These are phyloP conservation scores for Propithecus coquereli DNA, from an alignment of 2,113 vertebrate species.

Conservation along the genomic window DNA sequence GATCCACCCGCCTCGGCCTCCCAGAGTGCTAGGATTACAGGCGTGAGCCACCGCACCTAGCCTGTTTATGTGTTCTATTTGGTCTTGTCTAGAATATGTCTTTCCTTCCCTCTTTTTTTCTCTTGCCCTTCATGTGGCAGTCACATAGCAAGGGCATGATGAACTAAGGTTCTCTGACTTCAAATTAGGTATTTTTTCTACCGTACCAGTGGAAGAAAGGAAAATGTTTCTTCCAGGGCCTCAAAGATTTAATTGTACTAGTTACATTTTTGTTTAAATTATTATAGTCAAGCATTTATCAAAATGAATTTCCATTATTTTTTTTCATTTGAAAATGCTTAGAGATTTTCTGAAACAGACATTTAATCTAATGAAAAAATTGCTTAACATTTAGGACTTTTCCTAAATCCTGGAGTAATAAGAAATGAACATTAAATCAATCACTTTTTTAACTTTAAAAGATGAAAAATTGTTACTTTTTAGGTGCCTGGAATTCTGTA, in stretches of 20 bases:
- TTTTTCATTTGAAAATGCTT: neutral
- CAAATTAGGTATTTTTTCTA: neutral
- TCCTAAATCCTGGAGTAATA: neutral
- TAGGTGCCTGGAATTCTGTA: neutral
- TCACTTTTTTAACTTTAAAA: neutral
- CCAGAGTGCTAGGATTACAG: too few species aligned
- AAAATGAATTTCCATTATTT: neutral
- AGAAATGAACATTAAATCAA: neutral
- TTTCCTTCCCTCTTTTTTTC: neutral
- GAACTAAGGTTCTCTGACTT: neutral
- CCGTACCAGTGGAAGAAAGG: neutral
- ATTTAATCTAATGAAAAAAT: neutral
- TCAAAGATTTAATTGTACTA: neutral
- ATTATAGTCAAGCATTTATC: neutral
- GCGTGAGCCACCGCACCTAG: neutral
- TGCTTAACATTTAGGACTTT: constrained; percentile 8
- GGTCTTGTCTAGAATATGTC: neutral
- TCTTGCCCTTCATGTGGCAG: neutral
- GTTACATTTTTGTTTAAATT: neutral
- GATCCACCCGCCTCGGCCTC: too few species aligned
- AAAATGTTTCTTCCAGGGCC: neutral
- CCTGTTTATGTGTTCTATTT: neutral
- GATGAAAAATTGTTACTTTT: neutral
- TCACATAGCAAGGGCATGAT: neutral
- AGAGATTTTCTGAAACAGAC: neutral